Base-by-base conservation (phyloP, 2,888 invertebrate genomes). In the Cylloceria caligata region DNA sequence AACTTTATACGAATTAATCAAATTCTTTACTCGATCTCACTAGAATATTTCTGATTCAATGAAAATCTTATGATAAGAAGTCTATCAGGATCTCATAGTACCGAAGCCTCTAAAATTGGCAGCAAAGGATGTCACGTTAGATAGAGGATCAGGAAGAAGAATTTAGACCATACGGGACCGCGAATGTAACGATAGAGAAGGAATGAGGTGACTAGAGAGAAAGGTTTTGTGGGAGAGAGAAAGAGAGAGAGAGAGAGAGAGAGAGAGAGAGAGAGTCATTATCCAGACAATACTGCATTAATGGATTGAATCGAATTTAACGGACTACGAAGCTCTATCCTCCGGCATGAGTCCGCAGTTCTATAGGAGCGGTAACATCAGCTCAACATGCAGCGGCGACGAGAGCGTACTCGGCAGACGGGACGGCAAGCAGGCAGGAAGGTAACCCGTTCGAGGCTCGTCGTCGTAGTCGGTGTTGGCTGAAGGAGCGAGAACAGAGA, bases 261-360 rank as follows among this genome's bases (percentile, higher is more conserved):
- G 27, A 73, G 80, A 76, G 68, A 34, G 81, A 55, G 77, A 55
- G 80, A 60, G 85, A 88, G 87, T 88, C 90, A 89, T 91, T 91
- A 91, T 85, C 87, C 86, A 85, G 88, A 90, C 90, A 91, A 91
- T 91, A 87, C 90, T 88, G 88, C 89, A 89, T 90, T 91, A 91
- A 90, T 89, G 90, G 89, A 89, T 91, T 88, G 89, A 90, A 91
- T 91, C 89, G 89, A 91, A 90, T 91, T 91, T 88, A 90, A 88
- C 90, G 87, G 88, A 87, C 86, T 88, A 87, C 86, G 85, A 85
- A 86, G 84, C 87, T 81, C 69, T 75, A 79, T 84, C 71, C 79
- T 80, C 64, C 30, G 57, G 81, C 47, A 52, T 52, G 64, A 55
- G 49, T 34, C 49, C 57, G 69, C 65, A 49, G 36, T 75, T 80